phyloP scores from a whole-genome alignment of 2,113 vertebrate genomes.

The Peromyscus maniculatus region DNA sequence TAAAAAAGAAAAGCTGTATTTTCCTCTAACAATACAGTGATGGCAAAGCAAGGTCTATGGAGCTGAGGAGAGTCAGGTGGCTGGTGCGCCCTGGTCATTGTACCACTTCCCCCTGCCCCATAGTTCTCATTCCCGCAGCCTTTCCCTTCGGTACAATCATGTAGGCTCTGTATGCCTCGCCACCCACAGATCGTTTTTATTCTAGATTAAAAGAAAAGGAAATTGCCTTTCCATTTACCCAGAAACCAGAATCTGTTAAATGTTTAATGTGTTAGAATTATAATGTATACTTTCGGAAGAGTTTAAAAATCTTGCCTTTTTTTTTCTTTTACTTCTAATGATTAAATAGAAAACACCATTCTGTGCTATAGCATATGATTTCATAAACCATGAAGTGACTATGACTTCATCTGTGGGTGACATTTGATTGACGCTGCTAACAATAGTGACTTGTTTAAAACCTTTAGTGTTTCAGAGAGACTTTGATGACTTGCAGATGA shows the following conservation, averaged over 20 bases:
- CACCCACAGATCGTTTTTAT: slow-evolving; percentile 83
- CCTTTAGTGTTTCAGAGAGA: slow-evolving; percentile 33
- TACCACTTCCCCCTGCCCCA: slow-evolving; percentile 35
- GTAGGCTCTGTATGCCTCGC: slow-evolving; percentile 76
- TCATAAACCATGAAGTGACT: slow-evolving; percentile 48
- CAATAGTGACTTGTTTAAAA: slow-evolving; percentile 51
- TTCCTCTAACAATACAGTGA: slow-evolving; percentile 61
- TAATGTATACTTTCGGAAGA: slow-evolving; percentile 21
- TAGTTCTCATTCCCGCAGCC: slow-evolving; percentile 75
- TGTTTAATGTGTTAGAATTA: slow-evolving; percentile 70
- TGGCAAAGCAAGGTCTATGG: slow-evolving; percentile 38
- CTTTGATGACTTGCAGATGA: slow-evolving; percentile 55
- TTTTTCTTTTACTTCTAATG: background rate
- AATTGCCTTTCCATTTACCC: slow-evolving; percentile 68
- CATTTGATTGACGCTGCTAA: slow-evolving; percentile 65
- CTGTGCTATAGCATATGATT: slow-evolving; percentile 31
- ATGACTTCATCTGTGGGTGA: slow-evolving; percentile 61
- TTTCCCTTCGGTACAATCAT: slow-evolving; percentile 80
- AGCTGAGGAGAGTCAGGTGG: slow-evolving; percentile 74
- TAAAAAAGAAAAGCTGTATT: slow-evolving; percentile 58
- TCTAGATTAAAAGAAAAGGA: slow-evolving; percentile 83
- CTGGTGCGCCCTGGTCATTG: slow-evolving; percentile 72
- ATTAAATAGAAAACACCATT: slow-evolving; percentile 57
- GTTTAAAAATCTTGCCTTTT: slow-evolving; percentile 29
- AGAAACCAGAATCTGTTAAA: slow-evolving; percentile 65